Evolutionary conservation across 2,888 invertebrate species (phyloP).

Genomic region (Dicyrtomina minuta): DNA sequence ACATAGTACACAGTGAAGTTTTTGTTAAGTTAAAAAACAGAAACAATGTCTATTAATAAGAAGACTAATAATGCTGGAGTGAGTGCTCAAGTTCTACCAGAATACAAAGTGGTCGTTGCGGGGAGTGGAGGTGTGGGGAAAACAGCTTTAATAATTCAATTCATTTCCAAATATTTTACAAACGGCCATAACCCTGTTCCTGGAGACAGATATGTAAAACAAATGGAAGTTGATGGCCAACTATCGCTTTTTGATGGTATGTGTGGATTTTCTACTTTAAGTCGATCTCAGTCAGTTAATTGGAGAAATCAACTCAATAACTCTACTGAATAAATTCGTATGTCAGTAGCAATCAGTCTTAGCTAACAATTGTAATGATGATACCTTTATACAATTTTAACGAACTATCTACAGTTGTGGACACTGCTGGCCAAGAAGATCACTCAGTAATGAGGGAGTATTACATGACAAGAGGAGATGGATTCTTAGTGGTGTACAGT

Average conservation of each 20-base stretch:
- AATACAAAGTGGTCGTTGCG: constrained; percentile 89
- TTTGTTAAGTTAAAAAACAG: too few relatives aligned
- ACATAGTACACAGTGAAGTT: too few relatives aligned
- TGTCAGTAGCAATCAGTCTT: too few relatives aligned
- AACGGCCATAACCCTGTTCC: constrained; percentile 94
- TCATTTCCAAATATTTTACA: constrained; percentile 91
- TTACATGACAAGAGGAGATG: constrained; percentile 91
- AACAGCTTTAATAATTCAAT: constrained; percentile 92
- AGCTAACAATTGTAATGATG: too few relatives aligned
- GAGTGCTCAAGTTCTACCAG: too few relatives aligned
- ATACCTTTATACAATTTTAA: too few relatives aligned
- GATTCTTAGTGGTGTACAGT: constrained; percentile 88
- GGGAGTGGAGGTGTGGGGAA: constrained; percentile 94
- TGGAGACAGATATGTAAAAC: constrained; percentile 91
- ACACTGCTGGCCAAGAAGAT: constrained; percentile 94
- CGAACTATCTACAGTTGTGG: constrained; percentile 76
- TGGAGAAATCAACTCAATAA: too few relatives aligned
- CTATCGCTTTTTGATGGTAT: constrained; percentile 91
- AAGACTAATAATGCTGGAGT: too few relatives aligned
- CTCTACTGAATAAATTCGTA: too few relatives aligned
- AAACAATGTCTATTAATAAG: too few relatives aligned
- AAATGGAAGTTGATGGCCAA: constrained; percentile 88
- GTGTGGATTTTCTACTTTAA: too few relatives aligned
- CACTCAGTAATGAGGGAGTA: constrained; percentile 93
- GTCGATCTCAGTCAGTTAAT: too few relatives aligned